These are phyloP conservation scores for Suillia variegata DNA, from an alignment of 2,888 invertebrate genomes.

Conservation along the genomic window DNA sequence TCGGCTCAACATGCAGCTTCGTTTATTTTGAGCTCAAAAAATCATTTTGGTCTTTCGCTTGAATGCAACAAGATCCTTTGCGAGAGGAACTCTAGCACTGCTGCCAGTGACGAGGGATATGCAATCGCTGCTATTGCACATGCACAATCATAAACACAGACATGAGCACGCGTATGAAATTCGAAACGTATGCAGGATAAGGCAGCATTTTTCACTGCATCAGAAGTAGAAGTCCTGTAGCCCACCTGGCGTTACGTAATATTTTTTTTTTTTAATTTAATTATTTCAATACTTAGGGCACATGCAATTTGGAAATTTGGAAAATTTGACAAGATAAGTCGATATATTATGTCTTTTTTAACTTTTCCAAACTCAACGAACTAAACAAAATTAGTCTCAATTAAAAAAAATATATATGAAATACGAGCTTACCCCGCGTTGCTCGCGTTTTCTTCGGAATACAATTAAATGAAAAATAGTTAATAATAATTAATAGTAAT, in stretches of 20 bases:
- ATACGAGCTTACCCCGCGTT: too few relatives aligned
- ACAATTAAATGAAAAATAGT: too few relatives aligned
- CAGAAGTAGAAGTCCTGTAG: too few relatives aligned
- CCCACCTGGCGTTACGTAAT: background rate
- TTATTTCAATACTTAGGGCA: background rate
- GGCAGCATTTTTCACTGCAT: background rate
- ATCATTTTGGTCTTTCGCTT: background rate
- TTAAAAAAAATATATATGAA: too few relatives aligned
- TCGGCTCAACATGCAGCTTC: background rate
- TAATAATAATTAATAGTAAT: too few relatives aligned
- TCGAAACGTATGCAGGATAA: background rate
- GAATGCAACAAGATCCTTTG: background rate
- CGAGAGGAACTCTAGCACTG: background rate
- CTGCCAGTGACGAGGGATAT: background rate
- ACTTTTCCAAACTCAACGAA: too few relatives aligned
- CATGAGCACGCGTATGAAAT: constrained; percentile 1
- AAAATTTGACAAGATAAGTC: too few relatives aligned
- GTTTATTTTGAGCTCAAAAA: background rate
- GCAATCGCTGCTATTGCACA: background rate
- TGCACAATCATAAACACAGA: background rate
- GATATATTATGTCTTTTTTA: too few relatives aligned
- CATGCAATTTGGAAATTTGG: background rate
- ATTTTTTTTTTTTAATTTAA: background rate
- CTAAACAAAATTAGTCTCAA: too few relatives aligned
- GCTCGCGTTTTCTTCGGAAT: too few relatives aligned